These are phyloP conservation scores for Lepas anatifera DNA, from an alignment of 2,888 invertebrate genomes.

Conservation along the genomic window DNA sequence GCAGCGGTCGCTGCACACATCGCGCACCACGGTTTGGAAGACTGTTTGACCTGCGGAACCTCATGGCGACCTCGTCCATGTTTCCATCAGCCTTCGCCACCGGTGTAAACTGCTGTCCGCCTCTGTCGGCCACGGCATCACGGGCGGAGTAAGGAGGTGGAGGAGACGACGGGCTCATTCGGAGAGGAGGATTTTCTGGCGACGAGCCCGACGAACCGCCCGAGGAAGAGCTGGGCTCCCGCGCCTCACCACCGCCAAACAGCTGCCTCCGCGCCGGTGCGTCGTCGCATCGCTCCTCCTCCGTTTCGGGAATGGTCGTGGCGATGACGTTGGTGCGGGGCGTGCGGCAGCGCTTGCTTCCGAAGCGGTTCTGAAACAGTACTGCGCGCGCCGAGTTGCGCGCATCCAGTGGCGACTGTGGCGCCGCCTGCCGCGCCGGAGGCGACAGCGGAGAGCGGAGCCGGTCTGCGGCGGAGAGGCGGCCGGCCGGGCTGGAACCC, in stretches of 20 bases:
- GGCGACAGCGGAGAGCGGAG: slow-evolving; percentile 42
- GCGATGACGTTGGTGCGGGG: slow-evolving; percentile 71
- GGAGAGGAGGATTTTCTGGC: neutral
- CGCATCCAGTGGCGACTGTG: slow-evolving; percentile 28
- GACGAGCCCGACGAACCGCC: neutral
- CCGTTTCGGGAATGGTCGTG: slow-evolving; percentile 65
- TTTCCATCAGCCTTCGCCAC: too few relatives aligned
- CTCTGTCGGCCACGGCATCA: too few relatives aligned
- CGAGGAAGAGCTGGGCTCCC: neutral
- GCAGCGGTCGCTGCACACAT: neutral
- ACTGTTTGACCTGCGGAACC: too few relatives aligned
- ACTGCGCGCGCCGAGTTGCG: slow-evolving; percentile 33
- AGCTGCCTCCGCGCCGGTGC: slow-evolving; percentile 6
- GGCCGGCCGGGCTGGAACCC: slow-evolving; percentile 20
- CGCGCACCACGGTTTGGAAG: too few relatives aligned
- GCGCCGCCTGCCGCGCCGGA: slow-evolving; percentile 26
- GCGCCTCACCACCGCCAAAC: neutral
- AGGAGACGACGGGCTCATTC: neutral
- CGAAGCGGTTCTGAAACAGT: slow-evolving; percentile 26
- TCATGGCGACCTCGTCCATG: too few relatives aligned
- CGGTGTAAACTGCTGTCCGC: neutral
- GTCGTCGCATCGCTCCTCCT: slow-evolving; percentile 21
- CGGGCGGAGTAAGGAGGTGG: neutral
- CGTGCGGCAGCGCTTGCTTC: slow-evolving; percentile 25
- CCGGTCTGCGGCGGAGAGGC: slow-evolving; percentile 32